These are phyloP conservation scores for Alouatta palliata DNA, from an alignment of 2,113 vertebrate species.

Conservation along the genomic window DNA sequence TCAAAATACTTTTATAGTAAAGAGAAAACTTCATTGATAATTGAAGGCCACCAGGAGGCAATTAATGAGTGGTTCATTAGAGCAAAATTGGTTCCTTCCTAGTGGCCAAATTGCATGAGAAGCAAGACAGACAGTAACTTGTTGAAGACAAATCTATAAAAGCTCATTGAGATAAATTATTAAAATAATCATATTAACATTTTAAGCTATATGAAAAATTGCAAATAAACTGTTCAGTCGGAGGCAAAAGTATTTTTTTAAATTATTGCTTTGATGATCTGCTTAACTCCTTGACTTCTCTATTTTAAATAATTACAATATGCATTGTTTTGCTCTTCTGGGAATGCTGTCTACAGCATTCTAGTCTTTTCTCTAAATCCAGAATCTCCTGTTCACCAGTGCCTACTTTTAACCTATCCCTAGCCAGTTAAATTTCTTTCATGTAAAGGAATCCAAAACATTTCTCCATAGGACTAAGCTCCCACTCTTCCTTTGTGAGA, in stretches of 20 bases:
- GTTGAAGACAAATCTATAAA: neutral
- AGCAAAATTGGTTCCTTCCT: neutral
- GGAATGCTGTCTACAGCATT: neutral
- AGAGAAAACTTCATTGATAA: neutral
- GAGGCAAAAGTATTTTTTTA: neutral
- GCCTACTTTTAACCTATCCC: neutral
- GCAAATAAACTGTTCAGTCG: neutral
- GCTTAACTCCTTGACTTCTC: neutral
- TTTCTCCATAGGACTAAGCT: neutral
- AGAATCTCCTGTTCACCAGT: neutral
- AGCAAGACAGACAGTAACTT: neutral
- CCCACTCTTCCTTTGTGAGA: neutral
- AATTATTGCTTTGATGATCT: neutral
- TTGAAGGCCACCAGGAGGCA: neutral
- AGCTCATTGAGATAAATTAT: neutral
- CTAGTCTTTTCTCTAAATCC: neutral
- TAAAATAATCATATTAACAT: slow-evolving; percentile 19
- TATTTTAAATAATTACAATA: neutral
- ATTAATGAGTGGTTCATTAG: slow-evolving; percentile 2
- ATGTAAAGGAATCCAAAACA: neutral
- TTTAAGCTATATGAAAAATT: neutral
- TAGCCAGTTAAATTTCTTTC: neutral
- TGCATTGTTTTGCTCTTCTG: neutral
- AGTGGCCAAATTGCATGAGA: neutral
- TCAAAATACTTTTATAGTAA: slow-evolving; percentile 31